Evolutionary conservation across 2,113 vertebrate species (phyloP), one percentile per base, ranked within the genome.

Genomic region (Trinectes maculatus): DNA sequence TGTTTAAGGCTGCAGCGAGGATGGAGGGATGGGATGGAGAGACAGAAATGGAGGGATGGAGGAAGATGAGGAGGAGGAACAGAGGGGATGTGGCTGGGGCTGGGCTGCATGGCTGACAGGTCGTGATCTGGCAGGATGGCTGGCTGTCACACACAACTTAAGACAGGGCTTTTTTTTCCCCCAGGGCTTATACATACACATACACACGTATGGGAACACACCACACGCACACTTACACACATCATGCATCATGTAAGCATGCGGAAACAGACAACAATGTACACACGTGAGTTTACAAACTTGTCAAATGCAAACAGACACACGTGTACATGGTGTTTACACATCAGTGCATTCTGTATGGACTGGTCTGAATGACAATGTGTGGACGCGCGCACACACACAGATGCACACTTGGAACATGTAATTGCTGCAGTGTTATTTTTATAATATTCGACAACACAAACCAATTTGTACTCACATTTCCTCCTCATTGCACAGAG

Each of bases 71-170:
- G 61, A 71, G 44, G 63, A 82, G 36, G 66, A 75, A 66, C 29
- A 33, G 74, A 65, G 53, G 43, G 58, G 54, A 64, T 70, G 68
- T 56, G 39, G 76, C 53, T 48, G 39, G 71, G 80, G 74, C 54
- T 71, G 48, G 74, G 74, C 71, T 88, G 80, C 77, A 87, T 85
- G 87, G 84, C 82, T 93, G 89, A 91, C 83, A 82, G 82, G 80
- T 84, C 85, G 85, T 87, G 91, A 92, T 91, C 85, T 85, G 85
- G 78, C 79, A 77, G 83, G 75, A 86, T 84, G 86, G 82, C 83
- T 89, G 80, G 74, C 86, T 91, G 89, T 89, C 88, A 90, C 71
- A 89, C 33, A 74, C 84, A 73, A 69, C 74, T 78, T 74, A 83
- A 85, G 80, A 77, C 71, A 55, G 73, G 61, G 67, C 71, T 87